These are phyloP conservation scores for Gortyna flavago DNA, from an alignment of 2,888 invertebrate species.

Conservation along the genomic window DNA sequence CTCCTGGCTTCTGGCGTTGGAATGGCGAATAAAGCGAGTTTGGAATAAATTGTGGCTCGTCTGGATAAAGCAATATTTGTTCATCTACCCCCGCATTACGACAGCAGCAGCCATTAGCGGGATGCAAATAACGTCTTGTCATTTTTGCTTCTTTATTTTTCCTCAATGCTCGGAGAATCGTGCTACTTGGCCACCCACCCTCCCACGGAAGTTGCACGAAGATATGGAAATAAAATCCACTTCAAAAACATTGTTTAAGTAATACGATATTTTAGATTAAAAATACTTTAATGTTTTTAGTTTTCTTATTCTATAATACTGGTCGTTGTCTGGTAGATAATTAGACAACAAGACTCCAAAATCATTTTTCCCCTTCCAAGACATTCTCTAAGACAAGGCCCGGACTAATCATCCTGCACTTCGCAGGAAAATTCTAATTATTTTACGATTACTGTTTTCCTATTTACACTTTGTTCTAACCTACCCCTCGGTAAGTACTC, in stretches of 20 bases:
- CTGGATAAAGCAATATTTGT: constrained; percentile 90
- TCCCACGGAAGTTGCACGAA: constrained; percentile 68
- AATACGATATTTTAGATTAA: constrained; percentile 8
- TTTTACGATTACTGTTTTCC: constrained; percentile 63
- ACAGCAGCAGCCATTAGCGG: constrained; percentile 87
- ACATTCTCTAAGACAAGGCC: constrained; percentile 3
- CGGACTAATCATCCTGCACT: neutral
- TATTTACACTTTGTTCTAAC: constrained; percentile 64
- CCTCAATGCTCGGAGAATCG: constrained; percentile 78
- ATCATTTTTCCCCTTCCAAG: neutral
- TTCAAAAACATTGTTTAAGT: constrained; percentile 42
- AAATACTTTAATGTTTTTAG: neutral
- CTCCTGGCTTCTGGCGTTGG: constrained; percentile 83
- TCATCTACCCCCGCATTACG: constrained; percentile 89
- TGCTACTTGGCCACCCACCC: constrained; percentile 74
- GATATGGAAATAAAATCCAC: constrained; percentile 65
- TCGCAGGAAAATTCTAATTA: constrained; percentile 64
- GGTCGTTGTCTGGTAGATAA: neutral
- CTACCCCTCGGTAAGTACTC: constrained; percentile 61
- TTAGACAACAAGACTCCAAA: neutral
- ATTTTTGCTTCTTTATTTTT: constrained; percentile 89
- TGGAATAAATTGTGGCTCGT: constrained; percentile 88
- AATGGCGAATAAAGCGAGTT: constrained; percentile 87
- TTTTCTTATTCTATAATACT: neutral
- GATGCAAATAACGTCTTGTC: constrained; percentile 90